Evolutionary conservation across 1,140 invertebrate genomes (phyloP), one percentile per base, ranked within the genome.

Genomic region (Ceratoteleas bidentatus): DNA sequence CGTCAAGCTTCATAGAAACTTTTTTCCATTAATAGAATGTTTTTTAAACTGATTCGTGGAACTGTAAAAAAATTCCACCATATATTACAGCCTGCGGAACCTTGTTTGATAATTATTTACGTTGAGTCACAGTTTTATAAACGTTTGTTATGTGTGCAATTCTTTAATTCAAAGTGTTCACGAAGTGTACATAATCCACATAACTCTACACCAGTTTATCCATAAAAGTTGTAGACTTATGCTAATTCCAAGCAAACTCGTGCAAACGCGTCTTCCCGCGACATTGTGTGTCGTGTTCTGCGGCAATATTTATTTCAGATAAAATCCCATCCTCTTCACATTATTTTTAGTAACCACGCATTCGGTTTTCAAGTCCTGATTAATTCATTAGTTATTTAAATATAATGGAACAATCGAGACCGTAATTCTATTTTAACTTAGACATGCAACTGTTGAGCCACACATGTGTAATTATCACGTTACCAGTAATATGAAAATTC

Each of bases 301-400:
- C 2, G 8, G 40, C 8, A 43, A 43, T n/a, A 43, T 43, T 43
- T 43, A 43, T 24, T 24, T 24, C 24, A 24, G 24, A 24, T 24
- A 24, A 24, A 24, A 24, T 24, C 24, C 4, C 24, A 24, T 24
- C 24, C 4, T 4, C 24, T 24, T 24, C 1, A 24, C 24, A 24
- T 24, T 24, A 24, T 24, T 24, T 24, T 24, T 4, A 24, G 24
- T 1, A 24, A 24, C 4, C 24, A 4, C 24, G 24, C 24, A 40
- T 11, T 40, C 11, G 2, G 1, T 24, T 50, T 50, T 16, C 0
- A 50, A 50, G 9, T 24, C 5, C 14, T 15, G 16, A 50, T 50
- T 15, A 32, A 53, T 53, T 53, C 3, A 32, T 53, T 6, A 53
- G 50, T 33, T 32, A 53, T 53, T 53, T 53, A 53, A 53, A 53